A percentile compares a stretch with the other conserved stretches of the same genome.
Conservation (phyloP, 92 coral and sea anemone genomes). For the Zoanthus sociatus region DNA sequence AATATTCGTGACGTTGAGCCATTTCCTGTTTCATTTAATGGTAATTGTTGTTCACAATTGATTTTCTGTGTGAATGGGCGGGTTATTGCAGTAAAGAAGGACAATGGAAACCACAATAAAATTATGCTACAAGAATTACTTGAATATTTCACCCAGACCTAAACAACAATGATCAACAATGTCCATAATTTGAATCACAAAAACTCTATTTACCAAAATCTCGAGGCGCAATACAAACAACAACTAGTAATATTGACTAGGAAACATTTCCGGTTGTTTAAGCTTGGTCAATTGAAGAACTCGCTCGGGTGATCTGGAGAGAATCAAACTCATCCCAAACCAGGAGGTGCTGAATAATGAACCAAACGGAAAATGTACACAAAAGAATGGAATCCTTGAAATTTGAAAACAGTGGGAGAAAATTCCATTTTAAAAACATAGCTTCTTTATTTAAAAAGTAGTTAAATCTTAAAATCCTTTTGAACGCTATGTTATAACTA, state of each 20-base stretch:
- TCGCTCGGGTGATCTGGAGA: slow-evolving; percentile 30
- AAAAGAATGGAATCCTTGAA: slow-evolving; percentile 37
- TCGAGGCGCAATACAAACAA: slow-evolving; percentile 68
- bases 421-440: background rate
- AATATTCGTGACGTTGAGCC: slow-evolving; percentile 75
- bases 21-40: slow-evolving; percentile 87
- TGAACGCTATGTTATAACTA: background rate
- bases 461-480: background rate
- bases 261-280: slow-evolving; percentile 78
- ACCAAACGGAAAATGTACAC: background rate
- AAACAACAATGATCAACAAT: slow-evolving; percentile 66
- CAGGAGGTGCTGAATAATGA: background rate
- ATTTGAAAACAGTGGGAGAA: slow-evolving; percentile 37
- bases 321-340: slow-evolving; percentile 2
- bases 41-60: slow-evolving; percentile 83
- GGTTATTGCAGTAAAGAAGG: slow-evolving; percentile 67
- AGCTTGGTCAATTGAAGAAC: slow-evolving; percentile 20
- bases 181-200: slow-evolving; percentile 74
- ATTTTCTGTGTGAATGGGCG: slow-evolving; percentile 83
- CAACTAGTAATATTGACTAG: slow-evolving; percentile 54
- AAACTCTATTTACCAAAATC: slow-evolving; percentile 56
- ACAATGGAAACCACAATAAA: slow-evolving; percentile 89
- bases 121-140: slow-evolving; percentile 86
- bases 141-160: slow-evolving; percentile 72
- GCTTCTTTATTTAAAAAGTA: background rate